Evolutionary conservation across 2,797 vertebrate genomes (phyloP).

Genomic region (Mionectes olivaceus): DNA sequence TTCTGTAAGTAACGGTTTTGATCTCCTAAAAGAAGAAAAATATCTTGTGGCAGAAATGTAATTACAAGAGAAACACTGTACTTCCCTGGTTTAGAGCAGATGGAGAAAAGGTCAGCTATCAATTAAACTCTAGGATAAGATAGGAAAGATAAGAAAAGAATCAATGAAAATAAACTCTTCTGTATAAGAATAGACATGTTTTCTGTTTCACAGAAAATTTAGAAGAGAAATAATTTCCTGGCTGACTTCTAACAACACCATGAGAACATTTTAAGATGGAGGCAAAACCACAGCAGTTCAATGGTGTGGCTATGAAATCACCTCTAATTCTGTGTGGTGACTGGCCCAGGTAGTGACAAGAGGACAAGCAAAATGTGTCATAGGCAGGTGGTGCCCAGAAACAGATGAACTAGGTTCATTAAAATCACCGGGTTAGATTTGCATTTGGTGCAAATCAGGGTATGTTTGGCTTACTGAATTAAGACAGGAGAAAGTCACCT

Average conservation of each 20-base stretch:
- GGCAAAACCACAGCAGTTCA: background rate
- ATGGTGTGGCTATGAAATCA: fast-evolving
- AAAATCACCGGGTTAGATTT: background rate
- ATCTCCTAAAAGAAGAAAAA: conserved; percentile 60
- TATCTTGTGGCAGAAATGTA: conserved; percentile 67
- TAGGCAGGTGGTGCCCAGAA: background rate
- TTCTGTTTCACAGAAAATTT: background rate
- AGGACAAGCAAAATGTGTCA: background rate
- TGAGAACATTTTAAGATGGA: background rate
- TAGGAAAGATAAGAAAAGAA: conserved; percentile 36
- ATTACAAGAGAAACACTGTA: conserved; percentile 57
- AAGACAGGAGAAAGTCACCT: background rate
- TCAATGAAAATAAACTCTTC: conserved; percentile 33
- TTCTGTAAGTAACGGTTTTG: conserved; percentile 68
- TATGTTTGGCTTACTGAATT: background rate
- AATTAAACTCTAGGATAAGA: conserved; percentile 57
- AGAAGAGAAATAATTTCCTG: background rate
- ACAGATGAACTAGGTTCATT: background rate
- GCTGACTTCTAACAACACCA: background rate
- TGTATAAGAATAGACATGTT: background rate
- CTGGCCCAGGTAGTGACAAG: background rate
- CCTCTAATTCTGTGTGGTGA: background rate
- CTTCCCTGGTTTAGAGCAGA: conserved; percentile 43
- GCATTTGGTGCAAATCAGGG: background rate
- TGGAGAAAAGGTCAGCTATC: conserved; percentile 66